Evolutionary conservation across 2,888 invertebrate genomes (phyloP), one percentile per base, ranked within the genome.

Genomic region (Meiosimyza decipiens): DNA sequence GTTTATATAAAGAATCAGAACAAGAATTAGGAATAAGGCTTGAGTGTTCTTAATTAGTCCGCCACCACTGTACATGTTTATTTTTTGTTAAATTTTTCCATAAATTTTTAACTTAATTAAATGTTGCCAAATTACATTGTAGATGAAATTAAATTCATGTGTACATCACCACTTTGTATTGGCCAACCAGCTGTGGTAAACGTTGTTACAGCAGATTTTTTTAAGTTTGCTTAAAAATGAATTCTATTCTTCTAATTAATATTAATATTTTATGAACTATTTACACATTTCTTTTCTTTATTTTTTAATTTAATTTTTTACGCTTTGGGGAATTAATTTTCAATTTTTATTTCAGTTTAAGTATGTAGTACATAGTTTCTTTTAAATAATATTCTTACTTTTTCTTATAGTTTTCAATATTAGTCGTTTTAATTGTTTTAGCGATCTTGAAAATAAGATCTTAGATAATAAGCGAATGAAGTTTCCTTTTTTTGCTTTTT

Each of bases 371-470:
- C 7, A 51, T 40, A 59, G 47, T 57, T 68, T 40, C 11, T 66
- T 50, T 66, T 33, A 52, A 16, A n/a, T 66, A 50, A 49, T 12
- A 22, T 22, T 47, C 40, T 62, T 62, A 11, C 47, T 62, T 62
- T n/a, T 62, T 50, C 12, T 22, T 64, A 28, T 64, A 11, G 12
- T 64, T 54, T 55, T 55, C 18, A 22, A 15, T 33, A 33, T 63
- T 54, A 47, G 55, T 62, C 22, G 47, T 5, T 49, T 66, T 40
- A 40, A 40, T 67, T 57, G 49, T 67, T 60, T 64, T 47, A 63
- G 18, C 73, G 72, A 71, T 76, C 77, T 79, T 77, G 78, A 77
- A 79, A 79, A 77, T 79, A 79, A 79, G 78, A 79, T 75, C 78
- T 72, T 71, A 74, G 49, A 80, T 75, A 74, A 82, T 70, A 77